Evolutionary conservation across 2,797 vertebrate genomes (phyloP), one percentile per base, ranked within the genome.

Genomic region (Rhincodon typus): DNA sequence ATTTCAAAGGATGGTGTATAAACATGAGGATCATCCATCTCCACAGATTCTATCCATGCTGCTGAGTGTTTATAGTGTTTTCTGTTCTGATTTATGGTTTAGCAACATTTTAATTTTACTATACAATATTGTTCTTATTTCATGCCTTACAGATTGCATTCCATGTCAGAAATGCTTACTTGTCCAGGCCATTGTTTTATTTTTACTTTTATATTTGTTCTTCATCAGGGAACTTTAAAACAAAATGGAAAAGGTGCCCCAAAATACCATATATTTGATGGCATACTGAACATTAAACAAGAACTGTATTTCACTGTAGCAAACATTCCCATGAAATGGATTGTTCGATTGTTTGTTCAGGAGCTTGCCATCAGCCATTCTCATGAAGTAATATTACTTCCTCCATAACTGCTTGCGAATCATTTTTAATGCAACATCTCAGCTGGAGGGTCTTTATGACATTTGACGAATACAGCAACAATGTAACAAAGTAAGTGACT

Each of bases 401-500:
- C 15, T n/a, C 57, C 34, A 17, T 91, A 91, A 91, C 53, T 66
- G 57, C 57, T 62, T 62, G 53, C 66, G 88, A 91, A 91, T 91
- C 88, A 66, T 66, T 62, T 66, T n/a, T 57, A 91, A 62, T 91
- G 88, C 30, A 19, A 62, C 53, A 62, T 91, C 88, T 23, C 90
- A 67, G 88, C 62, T 66, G 23, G 62, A 67, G 90, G 90, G 66
- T 66, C 90, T n/a, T 93, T 93, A 5, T 67, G 90, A 93, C 62
- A 67, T 67, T 93, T 67, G 94, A 74, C 69, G 74, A 94, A 72
- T n/a, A 90, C 94, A 74, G 69, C 42, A 74, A 94, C 42, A 42
- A 72, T 94, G 38, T 94, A 46, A 69, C 93, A 94, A 94, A 94
- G 74, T 74, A 50, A 50, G 27, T 72, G 94, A 67, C 69, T 30